Base-by-base conservation (phyloP, 2,797 vertebrate genomes). In the Acipenser transmontanus region DNA sequence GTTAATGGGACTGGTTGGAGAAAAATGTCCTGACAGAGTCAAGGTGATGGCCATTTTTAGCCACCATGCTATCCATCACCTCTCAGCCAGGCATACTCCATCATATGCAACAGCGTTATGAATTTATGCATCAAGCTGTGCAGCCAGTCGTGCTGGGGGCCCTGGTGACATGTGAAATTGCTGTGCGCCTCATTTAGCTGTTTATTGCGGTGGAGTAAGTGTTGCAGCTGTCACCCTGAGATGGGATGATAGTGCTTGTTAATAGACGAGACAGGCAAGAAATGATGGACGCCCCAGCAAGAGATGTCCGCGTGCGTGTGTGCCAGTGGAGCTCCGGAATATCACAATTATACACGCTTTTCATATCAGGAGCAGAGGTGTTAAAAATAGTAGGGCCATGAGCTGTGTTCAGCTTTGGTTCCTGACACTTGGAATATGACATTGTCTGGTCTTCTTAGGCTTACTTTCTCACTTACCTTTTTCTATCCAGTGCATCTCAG, bases 11-110 rank as follows among this genome's bases (percentile, higher is more conserved):
- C 84, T 80, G 84, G 84, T 89, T 91, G 17, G 47, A 61, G 47
- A 61, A 61, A 87, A 90, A 91, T 90, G 87, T 87, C 87, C 88
- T 91, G 88, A 89, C 87, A 89, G 81, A 87, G 87, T 91, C 90
- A 91, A 91, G 88, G 89, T 91, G 90, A 91, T 88, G 89, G 86
- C 88, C 88, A 88, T 88, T 90, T 91, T 88, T 87, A 88, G 88
- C 84, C 88, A 87, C 87, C 87, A 87, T 86, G 86, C 86, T 88
- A 90, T 91, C 87, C 84, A 91, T 91, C 90, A 91, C 88, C 86
- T 87, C 88, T 86, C 88, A 89, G 88, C 87, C 85, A 88, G 85
- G 86, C 86, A 83, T 86, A 88, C 88, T 91, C 87, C 87, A 90
- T 91, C 88, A 91, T 89, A 90, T 86, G 86, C 88, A 91, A 34